Base-by-base conservation (phyloP, 2,113 vertebrate genomes). In the Menura novaehollandiae region DNA sequence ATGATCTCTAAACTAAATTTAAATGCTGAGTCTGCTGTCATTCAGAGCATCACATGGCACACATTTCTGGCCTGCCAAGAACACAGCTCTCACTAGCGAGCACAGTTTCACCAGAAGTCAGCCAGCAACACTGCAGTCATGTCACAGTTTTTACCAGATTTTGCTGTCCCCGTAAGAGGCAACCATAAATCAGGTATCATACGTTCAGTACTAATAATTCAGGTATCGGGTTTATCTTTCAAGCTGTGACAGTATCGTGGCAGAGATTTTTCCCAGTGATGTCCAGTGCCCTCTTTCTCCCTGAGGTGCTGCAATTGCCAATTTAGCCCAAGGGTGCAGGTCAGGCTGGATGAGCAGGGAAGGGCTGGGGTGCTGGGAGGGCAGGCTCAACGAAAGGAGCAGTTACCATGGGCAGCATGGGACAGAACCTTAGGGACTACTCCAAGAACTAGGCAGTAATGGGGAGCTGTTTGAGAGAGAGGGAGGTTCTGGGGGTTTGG, bases 161-260 rank as follows among this genome's bases (percentile, higher is more conserved):
- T 55, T 0, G 0, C 11, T 35, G n/a, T 19, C 14, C 33, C 22
- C 13, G 6, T 6, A 30, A 71, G 23, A 91, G 3, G 11, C 11
- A 85, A 20, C 27, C n/a, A 53, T 9, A 37, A 41, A 71, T 63
- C 28, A 75, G 11, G 5, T 53, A 66, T 12, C 23, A 6, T 11
- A 59, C 1, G 11, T 47, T 51, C 47, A 63, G 13, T 6, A 35
- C 15, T 37, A 35, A 5, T 24, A 79, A 75, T 41, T 77, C 37
- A 77, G 23, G 10, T 16, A 51, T 16, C 0, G 0, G 20, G 10
- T 33, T 75, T 15, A 37, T 35, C 30, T 79, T 51, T 46, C 9
- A 44, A 59, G 49, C 52, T 59, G 28, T 12, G 27, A n/a, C 5
- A 68, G 33, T 9, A 15, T 2, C 16, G 26, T 6, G 37, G 32